These are phyloP conservation scores for Stomatorhinus ivindoensis DNA, from an alignment of 2,113 vertebrate genomes.

Conservation along the genomic window DNA sequence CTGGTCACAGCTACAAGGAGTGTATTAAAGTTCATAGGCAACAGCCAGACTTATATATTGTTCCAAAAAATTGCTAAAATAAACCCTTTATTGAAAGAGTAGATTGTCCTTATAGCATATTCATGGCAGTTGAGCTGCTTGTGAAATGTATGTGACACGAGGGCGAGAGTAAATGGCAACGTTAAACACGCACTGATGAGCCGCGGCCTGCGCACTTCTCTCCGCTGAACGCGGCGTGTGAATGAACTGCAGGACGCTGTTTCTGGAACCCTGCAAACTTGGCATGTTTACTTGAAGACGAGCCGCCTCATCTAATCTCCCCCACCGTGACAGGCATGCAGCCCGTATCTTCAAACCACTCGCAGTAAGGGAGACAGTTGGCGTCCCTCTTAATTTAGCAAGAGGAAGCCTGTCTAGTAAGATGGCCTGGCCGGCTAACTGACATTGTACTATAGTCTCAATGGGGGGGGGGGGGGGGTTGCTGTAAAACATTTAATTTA, in stretches of 20 bases:
- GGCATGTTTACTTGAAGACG: neutral
- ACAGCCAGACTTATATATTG: neutral
- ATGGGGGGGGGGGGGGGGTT: neutral
- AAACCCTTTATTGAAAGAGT: neutral
- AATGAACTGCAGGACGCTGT: neutral
- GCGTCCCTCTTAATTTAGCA: neutral
- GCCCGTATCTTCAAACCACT: neutral
- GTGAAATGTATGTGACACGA: neutral
- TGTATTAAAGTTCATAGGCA: neutral
- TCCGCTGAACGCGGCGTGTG: neutral
- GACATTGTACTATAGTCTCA: neutral
- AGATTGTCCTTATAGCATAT: neutral
- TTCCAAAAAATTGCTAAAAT: neutral
- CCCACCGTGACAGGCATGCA: neutral
- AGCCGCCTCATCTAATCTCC: neutral
- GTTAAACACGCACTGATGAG: neutral
- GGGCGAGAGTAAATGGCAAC: neutral
- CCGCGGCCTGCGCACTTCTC: neutral
- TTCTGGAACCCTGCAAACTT: neutral
- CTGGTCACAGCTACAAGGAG: too few species aligned
- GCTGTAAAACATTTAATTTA: neutral
- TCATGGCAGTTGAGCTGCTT: neutral
- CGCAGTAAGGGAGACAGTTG: neutral
- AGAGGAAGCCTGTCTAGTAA: neutral
- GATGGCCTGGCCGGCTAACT: neutral